These are phyloP conservation scores for Sinohyriopsis cumingii DNA, from an alignment of 2,888 invertebrate species.

Conservation along the genomic window DNA sequence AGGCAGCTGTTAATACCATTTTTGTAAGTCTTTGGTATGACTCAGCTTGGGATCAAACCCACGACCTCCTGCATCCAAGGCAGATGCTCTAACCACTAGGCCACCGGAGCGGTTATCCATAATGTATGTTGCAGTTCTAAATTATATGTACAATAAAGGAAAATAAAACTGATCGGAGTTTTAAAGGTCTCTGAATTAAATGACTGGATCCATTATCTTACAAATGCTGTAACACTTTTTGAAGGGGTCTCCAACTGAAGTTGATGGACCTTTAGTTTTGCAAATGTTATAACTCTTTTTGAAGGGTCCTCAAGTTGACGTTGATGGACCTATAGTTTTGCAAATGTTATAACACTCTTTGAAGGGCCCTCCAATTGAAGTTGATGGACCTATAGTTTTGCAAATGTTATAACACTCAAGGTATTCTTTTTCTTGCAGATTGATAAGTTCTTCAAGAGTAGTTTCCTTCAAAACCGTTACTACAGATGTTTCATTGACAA, in stretches of 20 bases:
- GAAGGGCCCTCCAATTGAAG: neutral
- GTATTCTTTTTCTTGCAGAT: constrained; percentile 39
- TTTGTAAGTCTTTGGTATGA: no score
- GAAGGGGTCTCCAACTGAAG: neutral
- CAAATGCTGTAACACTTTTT: no score
- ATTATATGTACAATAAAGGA: no score
- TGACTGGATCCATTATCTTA: no score
- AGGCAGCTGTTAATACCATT: no score
- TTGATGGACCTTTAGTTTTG: neutral
- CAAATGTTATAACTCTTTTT: neutral
- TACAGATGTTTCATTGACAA: constrained; percentile 49
- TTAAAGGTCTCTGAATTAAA: no score
- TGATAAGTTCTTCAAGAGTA: constrained; percentile 39
- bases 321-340: neutral
- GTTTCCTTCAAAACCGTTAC: constrained; percentile 35
- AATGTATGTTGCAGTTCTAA: no score
- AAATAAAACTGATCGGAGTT: no score
- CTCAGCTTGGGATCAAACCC: no score
- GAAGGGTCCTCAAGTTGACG: neutral
- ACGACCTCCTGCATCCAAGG: no score
- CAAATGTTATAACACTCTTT: neutral
- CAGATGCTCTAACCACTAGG: no score
- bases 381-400: neutral
- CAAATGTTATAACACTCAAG: neutral
- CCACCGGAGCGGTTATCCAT: no score